A percentile compares a stretch with the other conserved stretches of the same genome.
phyloP scores from a whole-genome alignment of 2,113 vertebrate genomes.

The Ceyx melanurus region DNA sequence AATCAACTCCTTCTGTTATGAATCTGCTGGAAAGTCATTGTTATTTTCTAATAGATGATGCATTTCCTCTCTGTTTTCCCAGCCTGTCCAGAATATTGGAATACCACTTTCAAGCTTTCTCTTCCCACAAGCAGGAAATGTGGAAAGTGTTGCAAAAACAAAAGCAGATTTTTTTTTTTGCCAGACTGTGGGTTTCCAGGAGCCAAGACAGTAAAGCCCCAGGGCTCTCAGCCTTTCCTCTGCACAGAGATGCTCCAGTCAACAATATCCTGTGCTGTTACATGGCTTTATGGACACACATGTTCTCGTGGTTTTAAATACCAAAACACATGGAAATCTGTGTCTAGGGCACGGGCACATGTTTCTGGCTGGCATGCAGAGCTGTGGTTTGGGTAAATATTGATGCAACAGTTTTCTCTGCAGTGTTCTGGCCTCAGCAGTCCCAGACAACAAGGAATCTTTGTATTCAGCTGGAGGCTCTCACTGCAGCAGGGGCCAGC shows the following conservation, averaged over 20 bases:
- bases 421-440: neutral
- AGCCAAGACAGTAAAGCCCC: neutral
- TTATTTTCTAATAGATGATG: neutral
- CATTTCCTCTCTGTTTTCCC: neutral
- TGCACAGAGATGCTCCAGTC: too few relatives aligned
- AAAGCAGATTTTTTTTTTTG: neutral
- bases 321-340: neutral
- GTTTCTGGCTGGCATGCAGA: fast-evolving
- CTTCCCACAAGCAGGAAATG: neutral
- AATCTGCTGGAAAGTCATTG: neutral
- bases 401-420: neutral
- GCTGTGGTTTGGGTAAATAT: neutral
- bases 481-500: neutral
- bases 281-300: fast-evolving
- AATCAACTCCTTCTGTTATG: neutral
- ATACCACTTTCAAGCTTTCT: neutral
- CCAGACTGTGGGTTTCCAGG: neutral
- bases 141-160: neutral
- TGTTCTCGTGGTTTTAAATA: fast-evolving
- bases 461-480: neutral
- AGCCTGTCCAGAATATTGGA: neutral
- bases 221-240: too few relatives aligned
- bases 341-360: fast-evolving
- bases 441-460: slow-evolving; percentile 23
- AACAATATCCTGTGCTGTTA: too few relatives aligned